Base-by-base conservation (phyloP, 2,888 invertebrate species). In the Drosophila limbata region DNA sequence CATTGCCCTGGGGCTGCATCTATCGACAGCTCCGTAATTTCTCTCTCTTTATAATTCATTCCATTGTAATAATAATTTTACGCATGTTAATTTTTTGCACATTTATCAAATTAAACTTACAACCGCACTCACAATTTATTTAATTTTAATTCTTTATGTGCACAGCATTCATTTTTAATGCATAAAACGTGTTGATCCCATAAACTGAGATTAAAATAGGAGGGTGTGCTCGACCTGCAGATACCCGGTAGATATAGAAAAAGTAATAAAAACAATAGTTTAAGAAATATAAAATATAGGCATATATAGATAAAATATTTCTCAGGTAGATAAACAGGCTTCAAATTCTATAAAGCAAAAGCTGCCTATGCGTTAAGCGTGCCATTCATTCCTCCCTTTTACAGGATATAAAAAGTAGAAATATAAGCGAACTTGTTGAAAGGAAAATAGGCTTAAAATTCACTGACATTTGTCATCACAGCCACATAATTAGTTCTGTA, bases 111-210 rank as follows among this genome's bases (percentile, higher is more conserved):
- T 75, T 63, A 72, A 76, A 52, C 51, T 25, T n/a, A 31, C 53
- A 53, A 56, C 48, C 72, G 45, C 72, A 61, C 17, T 37, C 53
- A 66, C 56, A 73, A 75, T 73, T 78, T 75, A 75, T 81, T 72
- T 67, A 59, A 75, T 79, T 72, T 75, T 79, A 79, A 79, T 81
- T 79, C 78, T 75, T 79, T 69, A 52, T 57, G 52, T 57, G 47
- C n/a, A 33, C 42, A n/a, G 59, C 40, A 48, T 53, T 44, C 25
- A 64, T 61, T 69, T 63, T 66, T 64, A 72, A 73, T 70, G 68
- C 60, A 53, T 15, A 42, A 51, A 68, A 65, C 57, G 67, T 64
- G 67, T 67, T 53, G 40, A 19, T 35, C 19, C 13, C 31, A 35
- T 37, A 55, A 66, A 68, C 59, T 44, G 39, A 45, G 10, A 35